These are phyloP conservation scores for Dasypus novemcinctus DNA, from an alignment of 2,113 vertebrate genomes.

Conservation along the genomic window DNA sequence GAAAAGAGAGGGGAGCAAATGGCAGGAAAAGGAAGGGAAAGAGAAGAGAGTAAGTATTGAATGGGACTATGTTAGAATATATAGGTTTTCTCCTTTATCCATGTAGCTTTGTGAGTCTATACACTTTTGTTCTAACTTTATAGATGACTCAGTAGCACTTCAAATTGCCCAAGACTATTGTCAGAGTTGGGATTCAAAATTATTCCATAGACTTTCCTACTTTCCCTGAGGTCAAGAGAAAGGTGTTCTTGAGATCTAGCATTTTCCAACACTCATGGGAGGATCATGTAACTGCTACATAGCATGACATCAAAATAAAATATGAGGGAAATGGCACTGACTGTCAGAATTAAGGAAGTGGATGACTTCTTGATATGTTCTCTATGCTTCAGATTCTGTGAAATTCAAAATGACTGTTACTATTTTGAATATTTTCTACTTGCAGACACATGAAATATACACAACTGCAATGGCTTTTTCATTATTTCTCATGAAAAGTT, in stretches of 20 bases:
- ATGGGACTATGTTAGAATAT: neutral
- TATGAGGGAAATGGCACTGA: neutral
- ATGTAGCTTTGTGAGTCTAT: neutral
- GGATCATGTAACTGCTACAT: neutral
- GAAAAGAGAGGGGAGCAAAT: rapidly evolving
- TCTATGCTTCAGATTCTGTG: neutral
- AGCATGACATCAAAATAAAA: neutral
- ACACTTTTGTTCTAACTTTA: neutral
- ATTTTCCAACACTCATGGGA: neutral
- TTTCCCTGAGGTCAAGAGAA: neutral
- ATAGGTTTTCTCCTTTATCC: neutral
- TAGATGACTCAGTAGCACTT: neutral
- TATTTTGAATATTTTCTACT: neutral
- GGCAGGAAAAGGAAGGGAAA: neutral
- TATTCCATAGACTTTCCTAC: neutral
- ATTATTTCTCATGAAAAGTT: neutral
- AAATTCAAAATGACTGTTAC: neutral
- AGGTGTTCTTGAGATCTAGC: neutral
- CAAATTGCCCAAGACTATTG: neutral
- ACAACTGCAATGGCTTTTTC: neutral
- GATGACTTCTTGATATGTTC: neutral
- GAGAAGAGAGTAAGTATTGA: neutral
- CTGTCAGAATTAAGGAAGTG: neutral
- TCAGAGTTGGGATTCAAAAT: neutral
- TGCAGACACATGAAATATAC: neutral